Conservation (phyloP, 2,888 invertebrate genomes). For the Drosophila monieri region DNA sequence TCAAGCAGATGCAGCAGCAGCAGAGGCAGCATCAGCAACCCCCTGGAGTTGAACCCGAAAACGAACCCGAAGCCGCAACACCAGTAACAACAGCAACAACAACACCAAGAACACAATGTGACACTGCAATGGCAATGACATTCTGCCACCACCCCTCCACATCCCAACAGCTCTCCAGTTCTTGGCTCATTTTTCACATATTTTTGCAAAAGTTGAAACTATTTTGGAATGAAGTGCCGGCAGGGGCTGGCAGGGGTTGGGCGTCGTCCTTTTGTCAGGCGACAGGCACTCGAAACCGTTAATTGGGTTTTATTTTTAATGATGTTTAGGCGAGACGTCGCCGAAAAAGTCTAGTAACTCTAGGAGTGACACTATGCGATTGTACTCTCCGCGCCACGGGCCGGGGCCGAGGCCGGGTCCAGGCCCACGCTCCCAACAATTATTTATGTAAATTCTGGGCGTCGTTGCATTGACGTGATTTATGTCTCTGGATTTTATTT, state of each 20-base stretch:
- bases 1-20: slow-evolving; percentile 45
- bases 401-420: neutral
- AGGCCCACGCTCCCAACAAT: slow-evolving; percentile 35
- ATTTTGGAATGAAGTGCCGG: slow-evolving; percentile 52
- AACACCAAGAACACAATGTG: slow-evolving; percentile 32
- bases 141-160: slow-evolving; percentile 18
- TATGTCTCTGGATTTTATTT: slow-evolving; percentile 49
- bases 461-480: slow-evolving; percentile 55
- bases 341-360: slow-evolving; percentile 1
- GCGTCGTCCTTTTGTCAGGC: slow-evolving; percentile 28
- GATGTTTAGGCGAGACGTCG: slow-evolving; percentile 69
- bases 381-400: neutral
- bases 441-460: slow-evolving; percentile 69
- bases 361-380: slow-evolving; percentile 5
- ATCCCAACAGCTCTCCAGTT: neutral
- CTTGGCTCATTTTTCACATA: slow-evolving; percentile 44
- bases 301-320: slow-evolving; percentile 76
- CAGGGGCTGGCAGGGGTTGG: slow-evolving; percentile 37
- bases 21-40: slow-evolving; percentile 15
- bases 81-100: slow-evolving; percentile 9
- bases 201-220: slow-evolving; percentile 72
- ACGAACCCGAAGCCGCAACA: slow-evolving; percentile 45
- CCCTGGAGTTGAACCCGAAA: slow-evolving; percentile 46
- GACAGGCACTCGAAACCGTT: slow-evolving; percentile 64
- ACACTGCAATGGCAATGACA: slow-evolving; percentile 70